Conservation (phyloP, 2,113 vertebrate genomes). For the Stomatorhinus ivindoensis region DNA sequence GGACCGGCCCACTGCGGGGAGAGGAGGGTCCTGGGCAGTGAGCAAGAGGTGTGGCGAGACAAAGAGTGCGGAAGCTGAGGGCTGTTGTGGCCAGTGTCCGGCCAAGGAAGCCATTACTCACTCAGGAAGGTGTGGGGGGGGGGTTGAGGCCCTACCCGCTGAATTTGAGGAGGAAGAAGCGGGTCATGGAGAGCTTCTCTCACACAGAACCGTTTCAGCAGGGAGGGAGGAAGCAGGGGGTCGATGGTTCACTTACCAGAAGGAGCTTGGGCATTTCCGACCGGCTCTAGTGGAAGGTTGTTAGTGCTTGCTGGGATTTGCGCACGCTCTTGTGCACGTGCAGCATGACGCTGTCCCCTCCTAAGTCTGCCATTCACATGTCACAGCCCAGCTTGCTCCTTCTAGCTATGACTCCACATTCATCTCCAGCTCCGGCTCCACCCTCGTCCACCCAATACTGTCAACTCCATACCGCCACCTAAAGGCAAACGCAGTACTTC, state of each 20-base stretch:
- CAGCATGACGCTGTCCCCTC: neutral
- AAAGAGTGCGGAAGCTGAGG: neutral
- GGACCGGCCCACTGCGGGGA: neutral
- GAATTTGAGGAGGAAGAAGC: neutral
- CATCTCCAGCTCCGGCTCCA: neutral
- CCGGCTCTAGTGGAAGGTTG: neutral
- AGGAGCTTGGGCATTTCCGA: neutral
- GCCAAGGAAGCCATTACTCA: conserved; percentile 14
- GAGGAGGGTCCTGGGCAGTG: neutral
- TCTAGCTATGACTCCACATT: neutral
- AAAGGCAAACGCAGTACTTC: neutral
- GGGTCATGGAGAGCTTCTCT: neutral
- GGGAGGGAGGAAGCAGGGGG: neutral
- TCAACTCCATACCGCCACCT: neutral
- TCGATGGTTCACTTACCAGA: neutral
- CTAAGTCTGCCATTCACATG: neutral
- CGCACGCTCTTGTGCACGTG: too few species aligned
- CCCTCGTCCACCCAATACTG: neutral
- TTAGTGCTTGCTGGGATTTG: neutral
- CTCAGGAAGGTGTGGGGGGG: neutral
- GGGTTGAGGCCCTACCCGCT: neutral
- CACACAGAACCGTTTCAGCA: neutral
- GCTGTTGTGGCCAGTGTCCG: neutral
- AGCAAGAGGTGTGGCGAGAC: neutral
- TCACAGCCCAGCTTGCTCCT: neutral